Evolutionary conservation across 2,113 vertebrate species (phyloP).

Genomic region (Grammomys dolichurus): DNA sequence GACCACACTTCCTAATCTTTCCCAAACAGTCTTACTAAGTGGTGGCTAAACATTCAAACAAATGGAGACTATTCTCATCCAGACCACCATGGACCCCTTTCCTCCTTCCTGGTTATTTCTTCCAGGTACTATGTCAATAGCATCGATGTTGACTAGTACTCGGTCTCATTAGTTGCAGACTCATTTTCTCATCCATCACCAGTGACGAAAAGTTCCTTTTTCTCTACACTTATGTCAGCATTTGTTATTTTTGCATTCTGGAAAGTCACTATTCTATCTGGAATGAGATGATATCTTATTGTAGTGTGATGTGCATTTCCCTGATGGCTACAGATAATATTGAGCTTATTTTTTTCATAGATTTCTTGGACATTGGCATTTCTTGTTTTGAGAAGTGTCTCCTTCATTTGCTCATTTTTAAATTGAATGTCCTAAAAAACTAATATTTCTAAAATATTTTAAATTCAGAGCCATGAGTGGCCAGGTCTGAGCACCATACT

Average conservation of each 20-base stretch:
- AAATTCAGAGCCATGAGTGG: neutral
- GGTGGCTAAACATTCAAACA: neutral
- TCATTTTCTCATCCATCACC: neutral
- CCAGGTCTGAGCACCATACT: neutral
- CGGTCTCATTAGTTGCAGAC: neutral
- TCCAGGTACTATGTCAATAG: neutral
- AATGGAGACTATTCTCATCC: neutral
- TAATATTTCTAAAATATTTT: neutral
- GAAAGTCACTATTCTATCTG: neutral
- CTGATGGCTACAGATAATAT: neutral
- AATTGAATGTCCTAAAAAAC: neutral
- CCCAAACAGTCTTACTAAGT: neutral
- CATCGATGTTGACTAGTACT: neutral
- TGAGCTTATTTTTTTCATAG: neutral
- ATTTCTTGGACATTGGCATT: neutral
- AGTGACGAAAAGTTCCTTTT: neutral
- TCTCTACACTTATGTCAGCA: neutral
- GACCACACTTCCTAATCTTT: neutral
- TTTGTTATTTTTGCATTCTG: neutral
- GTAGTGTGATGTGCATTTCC: neutral
- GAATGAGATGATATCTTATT: neutral
- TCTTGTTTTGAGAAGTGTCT: neutral
- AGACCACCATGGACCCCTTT: neutral
- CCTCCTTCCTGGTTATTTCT: neutral
- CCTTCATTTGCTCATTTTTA: neutral